Percentiles rank a stretch among this genome's conserved stretches.
phyloP scores from a whole-genome alignment of 1,140 invertebrate species.

The Andricus grossulariae region DNA sequence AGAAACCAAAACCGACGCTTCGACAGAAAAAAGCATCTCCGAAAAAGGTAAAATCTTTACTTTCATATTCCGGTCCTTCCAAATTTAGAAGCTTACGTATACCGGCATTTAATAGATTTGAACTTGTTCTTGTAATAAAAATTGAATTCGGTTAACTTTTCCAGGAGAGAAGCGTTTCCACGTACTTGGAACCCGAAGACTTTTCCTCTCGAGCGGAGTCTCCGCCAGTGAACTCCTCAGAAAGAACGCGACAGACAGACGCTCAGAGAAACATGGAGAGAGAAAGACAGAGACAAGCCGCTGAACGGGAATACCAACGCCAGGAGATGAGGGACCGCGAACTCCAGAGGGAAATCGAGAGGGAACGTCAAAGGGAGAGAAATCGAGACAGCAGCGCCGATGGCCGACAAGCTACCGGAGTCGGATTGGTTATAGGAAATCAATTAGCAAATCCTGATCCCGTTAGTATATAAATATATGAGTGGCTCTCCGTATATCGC shows the following conservation, averaged over 20 bases:
- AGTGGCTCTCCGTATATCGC: no score
- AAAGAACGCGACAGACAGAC: slow-evolving; percentile 63
- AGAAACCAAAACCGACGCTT: slow-evolving; percentile 91
- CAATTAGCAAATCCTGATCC: slow-evolving; percentile 82
- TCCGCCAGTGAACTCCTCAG: slow-evolving; percentile 46
- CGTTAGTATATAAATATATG: slow-evolving; percentile 75
- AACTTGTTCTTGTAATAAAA: not conserved
- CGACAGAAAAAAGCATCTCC: slow-evolving; percentile 85
- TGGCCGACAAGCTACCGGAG: slow-evolving; percentile 62
- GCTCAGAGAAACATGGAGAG: slow-evolving; percentile 68
- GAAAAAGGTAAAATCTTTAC: slow-evolving; percentile 80
- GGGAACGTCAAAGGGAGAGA: slow-evolving; percentile 71
- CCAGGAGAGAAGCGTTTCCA: slow-evolving; percentile 67
- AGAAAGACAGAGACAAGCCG: slow-evolving; percentile 69
- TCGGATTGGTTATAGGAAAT: slow-evolving; percentile 83
- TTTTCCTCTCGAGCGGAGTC: slow-evolving; percentile 63
- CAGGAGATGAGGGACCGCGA: slow-evolving; percentile 66
- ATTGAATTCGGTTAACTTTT: slow-evolving; percentile 16
- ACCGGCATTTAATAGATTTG: slow-evolving; percentile 17
- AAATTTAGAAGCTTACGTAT: slow-evolving; percentile 2
- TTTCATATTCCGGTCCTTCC: not conserved
- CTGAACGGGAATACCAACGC: slow-evolving; percentile 68
- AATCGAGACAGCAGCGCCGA: slow-evolving; percentile 63
- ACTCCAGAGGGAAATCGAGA: slow-evolving; percentile 67
- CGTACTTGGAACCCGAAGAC: slow-evolving; percentile 68